These are phyloP conservation scores for Rapana venosa DNA, from an alignment of 2,888 invertebrate species.

Conservation along the genomic window DNA sequence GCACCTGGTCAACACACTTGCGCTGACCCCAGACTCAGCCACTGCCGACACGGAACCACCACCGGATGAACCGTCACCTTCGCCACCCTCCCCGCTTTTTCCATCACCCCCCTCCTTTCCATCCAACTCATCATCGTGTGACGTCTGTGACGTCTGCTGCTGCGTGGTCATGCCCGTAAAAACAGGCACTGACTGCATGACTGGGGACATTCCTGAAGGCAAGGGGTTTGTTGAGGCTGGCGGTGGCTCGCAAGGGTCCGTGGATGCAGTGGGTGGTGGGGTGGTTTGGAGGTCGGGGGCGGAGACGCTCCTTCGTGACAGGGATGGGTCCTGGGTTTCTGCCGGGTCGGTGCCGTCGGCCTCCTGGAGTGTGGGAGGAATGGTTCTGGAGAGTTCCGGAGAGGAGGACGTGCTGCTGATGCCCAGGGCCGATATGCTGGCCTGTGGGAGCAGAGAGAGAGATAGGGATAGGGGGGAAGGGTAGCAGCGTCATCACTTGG, in stretches of 20 bases:
- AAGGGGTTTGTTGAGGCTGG: not conserved
- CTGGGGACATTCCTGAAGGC: not conserved
- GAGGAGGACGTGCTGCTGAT: slow-evolving; percentile 7
- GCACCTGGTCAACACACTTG: not conserved
- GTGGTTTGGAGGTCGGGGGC: not conserved
- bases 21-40: not conserved
- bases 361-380: not conserved
- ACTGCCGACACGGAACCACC: not conserved
- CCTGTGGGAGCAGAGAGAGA: not conserved
- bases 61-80: not conserved
- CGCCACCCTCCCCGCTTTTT: not conserved
- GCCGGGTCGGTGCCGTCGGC: not conserved
- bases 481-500: no score
- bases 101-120: not conserved
- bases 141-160: not conserved
- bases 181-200: not conserved
- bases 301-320: not conserved
- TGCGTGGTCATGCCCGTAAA: not conserved
- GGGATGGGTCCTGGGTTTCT: not conserved
- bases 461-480: no score
- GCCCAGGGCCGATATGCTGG: not conserved
- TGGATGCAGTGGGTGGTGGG: not conserved
- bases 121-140: not conserved
- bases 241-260: no score
- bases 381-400: not conserved